phyloP scores from a whole-genome alignment of 2,797 vertebrate species.

The Geotrypetes seraphini region DNA sequence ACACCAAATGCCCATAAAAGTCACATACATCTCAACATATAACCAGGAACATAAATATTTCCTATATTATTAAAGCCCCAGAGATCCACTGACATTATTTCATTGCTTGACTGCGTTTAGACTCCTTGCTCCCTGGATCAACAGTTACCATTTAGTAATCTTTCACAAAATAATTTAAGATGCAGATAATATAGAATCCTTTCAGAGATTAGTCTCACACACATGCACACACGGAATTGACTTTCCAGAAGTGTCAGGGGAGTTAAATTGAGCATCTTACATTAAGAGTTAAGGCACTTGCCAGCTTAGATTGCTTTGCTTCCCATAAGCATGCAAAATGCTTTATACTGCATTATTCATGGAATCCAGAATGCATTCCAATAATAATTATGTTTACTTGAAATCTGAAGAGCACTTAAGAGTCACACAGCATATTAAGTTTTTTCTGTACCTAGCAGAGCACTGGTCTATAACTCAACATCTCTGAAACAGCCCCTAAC shows the following conservation, averaged over 20 bases:
- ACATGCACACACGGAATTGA: background rate
- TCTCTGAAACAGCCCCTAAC: no score
- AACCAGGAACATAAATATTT: conserved; percentile 1
- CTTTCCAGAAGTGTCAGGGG: background rate
- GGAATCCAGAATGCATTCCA: background rate
- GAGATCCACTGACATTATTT: background rate
- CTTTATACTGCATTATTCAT: conserved; percentile 3
- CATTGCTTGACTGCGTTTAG: background rate
- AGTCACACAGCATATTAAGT: background rate
- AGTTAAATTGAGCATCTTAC: conserved; percentile 6
- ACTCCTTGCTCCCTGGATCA: conserved; percentile 1
- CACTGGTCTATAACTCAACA: no score
- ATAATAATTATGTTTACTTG: conserved; percentile 3
- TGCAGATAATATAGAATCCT: background rate
- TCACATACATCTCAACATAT: background rate
- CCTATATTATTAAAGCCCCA: background rate
- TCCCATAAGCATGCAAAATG: background rate
- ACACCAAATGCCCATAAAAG: conserved; percentile 3
- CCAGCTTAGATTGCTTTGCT: background rate
- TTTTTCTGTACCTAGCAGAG: conserved; percentile 8
- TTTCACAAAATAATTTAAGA: conserved; percentile 1
- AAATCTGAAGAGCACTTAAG: background rate
- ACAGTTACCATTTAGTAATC: background rate
- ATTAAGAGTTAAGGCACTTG: background rate
- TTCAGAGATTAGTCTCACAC: background rate